phyloP scores from a whole-genome alignment of 2,888 invertebrate genomes.

The Matsumyia berberina region DNA sequence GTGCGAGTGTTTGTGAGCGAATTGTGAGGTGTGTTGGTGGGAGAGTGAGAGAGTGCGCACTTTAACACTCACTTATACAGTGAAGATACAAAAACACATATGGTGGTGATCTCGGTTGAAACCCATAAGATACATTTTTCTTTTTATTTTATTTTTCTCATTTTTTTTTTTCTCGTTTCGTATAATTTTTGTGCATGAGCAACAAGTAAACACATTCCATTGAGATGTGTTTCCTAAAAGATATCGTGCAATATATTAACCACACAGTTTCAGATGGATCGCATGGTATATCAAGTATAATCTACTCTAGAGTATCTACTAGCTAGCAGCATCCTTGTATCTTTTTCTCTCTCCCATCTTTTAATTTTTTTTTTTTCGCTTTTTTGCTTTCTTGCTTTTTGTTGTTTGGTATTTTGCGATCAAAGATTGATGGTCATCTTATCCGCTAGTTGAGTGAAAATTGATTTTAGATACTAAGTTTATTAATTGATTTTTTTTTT shows the following conservation, averaged over 20 bases:
- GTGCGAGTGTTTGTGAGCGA: slow-evolving; percentile 15
- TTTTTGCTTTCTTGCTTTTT: no score
- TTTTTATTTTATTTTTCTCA: slow-evolving; percentile 42
- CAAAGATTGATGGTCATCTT: no score
- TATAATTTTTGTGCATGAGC: slow-evolving; percentile 69
- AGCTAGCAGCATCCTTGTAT: slow-evolving; percentile 5
- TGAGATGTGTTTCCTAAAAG: slow-evolving; percentile 75
- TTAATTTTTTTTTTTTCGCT: neutral
- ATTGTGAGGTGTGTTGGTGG: slow-evolving; percentile 21
- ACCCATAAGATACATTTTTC: slow-evolving; percentile 72
- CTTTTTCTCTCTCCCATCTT: slow-evolving; percentile 28
- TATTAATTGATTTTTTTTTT: no score
- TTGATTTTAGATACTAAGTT: no score
- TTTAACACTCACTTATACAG: slow-evolving; percentile 63
- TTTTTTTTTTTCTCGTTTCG: slow-evolving; percentile 35
- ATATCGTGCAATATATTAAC: slow-evolving; percentile 69
- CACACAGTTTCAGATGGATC: slow-evolving; percentile 54
- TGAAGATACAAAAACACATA: slow-evolving; percentile 39
- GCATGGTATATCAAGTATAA: slow-evolving; percentile 44
- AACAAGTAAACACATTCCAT: slow-evolving; percentile 76
- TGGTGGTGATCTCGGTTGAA: slow-evolving; percentile 68
- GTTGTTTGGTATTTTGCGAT: no score
- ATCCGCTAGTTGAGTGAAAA: no score
- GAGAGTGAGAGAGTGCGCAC: slow-evolving; percentile 61
- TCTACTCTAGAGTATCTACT: slow-evolving; percentile 3